Conservation (phyloP, 2,888 invertebrate genomes). For the Drosophila macrothrix region DNA sequence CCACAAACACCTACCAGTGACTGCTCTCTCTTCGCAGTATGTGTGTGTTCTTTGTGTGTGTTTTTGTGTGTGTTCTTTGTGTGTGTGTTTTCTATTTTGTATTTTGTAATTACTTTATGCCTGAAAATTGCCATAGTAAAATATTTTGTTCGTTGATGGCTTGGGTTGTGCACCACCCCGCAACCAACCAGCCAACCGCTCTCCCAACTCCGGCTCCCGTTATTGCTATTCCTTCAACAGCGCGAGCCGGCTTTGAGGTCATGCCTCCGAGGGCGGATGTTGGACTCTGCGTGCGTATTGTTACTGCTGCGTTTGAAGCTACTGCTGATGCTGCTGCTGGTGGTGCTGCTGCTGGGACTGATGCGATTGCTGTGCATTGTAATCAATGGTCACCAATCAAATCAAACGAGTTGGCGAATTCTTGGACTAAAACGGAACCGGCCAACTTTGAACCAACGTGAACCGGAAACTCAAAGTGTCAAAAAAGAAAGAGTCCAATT, state of each 20-base stretch:
- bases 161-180: slow-evolving; percentile 2
- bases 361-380: slow-evolving; percentile 34
- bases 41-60: slow-evolving; percentile 35
- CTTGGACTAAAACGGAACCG: slow-evolving; percentile 26
- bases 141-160: slow-evolving; percentile 66
- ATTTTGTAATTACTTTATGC: slow-evolving; percentile 78
- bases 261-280: slow-evolving; percentile 44
- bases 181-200: neutral
- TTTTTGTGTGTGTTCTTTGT: slow-evolving; percentile 28
- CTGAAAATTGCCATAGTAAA: slow-evolving; percentile 75
- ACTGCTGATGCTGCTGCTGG: neutral
- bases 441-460: slow-evolving; percentile 32
- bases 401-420: slow-evolving; percentile 55
- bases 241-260: slow-evolving; percentile 38
- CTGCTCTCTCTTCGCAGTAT: neutral
- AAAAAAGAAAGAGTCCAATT: slow-evolving; percentile 25
- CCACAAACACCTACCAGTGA: neutral
- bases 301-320: slow-evolving; percentile 12
- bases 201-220: neutral
- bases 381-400: slow-evolving; percentile 67
- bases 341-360: slow-evolving; percentile 1
- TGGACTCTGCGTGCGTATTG: slow-evolving; percentile 43
- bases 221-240: neutral
- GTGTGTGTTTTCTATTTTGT: slow-evolving; percentile 30
- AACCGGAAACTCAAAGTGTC: slow-evolving; percentile 54